phyloP scores from a whole-genome alignment of 92 coral and sea anemone genomes.

The Heliopora coerulea region DNA sequence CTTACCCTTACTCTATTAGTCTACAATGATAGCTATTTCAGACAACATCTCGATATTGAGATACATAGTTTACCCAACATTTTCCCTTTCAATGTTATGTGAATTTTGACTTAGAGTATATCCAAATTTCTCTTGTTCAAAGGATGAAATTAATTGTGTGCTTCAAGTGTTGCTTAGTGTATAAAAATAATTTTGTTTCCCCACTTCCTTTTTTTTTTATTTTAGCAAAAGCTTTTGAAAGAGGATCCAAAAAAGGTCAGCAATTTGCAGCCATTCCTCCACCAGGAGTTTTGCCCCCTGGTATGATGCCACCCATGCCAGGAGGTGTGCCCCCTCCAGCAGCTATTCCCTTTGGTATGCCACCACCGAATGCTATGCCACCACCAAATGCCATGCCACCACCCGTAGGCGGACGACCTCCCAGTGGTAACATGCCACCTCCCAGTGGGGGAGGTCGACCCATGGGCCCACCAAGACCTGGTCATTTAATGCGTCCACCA shows the following conservation, averaged over 20 bases:
- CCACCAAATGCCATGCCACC: constrained; percentile 25
- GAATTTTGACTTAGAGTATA: too few species aligned
- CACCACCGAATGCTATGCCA: constrained; percentile 58
- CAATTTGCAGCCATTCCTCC: constrained; percentile 87
- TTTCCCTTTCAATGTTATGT: too few species aligned
- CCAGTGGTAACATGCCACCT: constrained; percentile 42
- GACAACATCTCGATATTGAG: too few species aligned
- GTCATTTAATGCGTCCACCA: constrained; percentile 30
- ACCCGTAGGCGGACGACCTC: constrained; percentile 40
- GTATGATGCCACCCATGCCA: constrained; percentile 90
- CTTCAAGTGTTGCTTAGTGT: too few species aligned
- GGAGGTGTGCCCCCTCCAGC: constrained; percentile 86
- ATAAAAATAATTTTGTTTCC: too few species aligned
- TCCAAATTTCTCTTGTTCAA: too few species aligned
- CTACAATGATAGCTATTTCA: too few species aligned
- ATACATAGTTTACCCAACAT: too few species aligned
- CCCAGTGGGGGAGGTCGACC: constrained; percentile 35
- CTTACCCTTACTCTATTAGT: too few species aligned
- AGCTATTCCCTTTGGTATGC: constrained; percentile 79
- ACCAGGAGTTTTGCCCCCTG: constrained; percentile 73
- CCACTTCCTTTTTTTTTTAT: not conserved
- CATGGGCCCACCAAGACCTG: constrained; percentile 25
- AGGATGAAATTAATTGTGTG: too few species aligned
- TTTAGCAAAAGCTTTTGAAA: constrained; percentile 93
- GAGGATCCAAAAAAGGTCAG: constrained; percentile 63